These are phyloP conservation scores for Oreocharis arfaki DNA, from an alignment of 2,113 vertebrate species.

Conservation along the genomic window DNA sequence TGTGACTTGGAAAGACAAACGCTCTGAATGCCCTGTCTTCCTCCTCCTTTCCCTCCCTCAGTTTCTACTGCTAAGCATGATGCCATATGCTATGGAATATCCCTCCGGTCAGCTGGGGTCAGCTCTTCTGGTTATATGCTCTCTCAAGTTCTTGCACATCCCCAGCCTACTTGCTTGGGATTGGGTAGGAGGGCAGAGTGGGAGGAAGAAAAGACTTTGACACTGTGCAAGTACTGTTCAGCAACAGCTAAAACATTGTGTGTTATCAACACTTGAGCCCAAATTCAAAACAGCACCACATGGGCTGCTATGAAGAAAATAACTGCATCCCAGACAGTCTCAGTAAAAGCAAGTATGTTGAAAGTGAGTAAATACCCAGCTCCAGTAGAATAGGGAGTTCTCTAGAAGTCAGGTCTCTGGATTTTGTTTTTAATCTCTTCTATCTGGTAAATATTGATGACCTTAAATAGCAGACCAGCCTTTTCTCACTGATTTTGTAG, in stretches of 20 bases:
- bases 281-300: not conserved
- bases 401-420: not conserved
- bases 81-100: not conserved
- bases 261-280: not conserved
- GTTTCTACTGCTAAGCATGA: not conserved
- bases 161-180: not conserved
- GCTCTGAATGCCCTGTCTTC: not conserved
- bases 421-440: not conserved
- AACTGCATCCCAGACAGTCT: not conserved
- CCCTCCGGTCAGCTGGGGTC: not conserved
- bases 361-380: not conserved
- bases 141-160: not conserved
- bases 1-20: not conserved
- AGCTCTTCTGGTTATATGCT: not conserved
- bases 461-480: not conserved
- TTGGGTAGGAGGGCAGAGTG: rapidly evolving
- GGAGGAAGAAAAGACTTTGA: not conserved
- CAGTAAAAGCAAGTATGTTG: not conserved
- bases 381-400: not conserved
- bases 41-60: not conserved
- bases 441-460: not conserved
- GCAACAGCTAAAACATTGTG: not conserved
- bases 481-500: not conserved
- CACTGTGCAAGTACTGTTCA: not conserved
- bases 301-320: not conserved